phyloP scores from a whole-genome alignment of 2,113 vertebrate species.

The Brienomyrus brachyistius region DNA sequence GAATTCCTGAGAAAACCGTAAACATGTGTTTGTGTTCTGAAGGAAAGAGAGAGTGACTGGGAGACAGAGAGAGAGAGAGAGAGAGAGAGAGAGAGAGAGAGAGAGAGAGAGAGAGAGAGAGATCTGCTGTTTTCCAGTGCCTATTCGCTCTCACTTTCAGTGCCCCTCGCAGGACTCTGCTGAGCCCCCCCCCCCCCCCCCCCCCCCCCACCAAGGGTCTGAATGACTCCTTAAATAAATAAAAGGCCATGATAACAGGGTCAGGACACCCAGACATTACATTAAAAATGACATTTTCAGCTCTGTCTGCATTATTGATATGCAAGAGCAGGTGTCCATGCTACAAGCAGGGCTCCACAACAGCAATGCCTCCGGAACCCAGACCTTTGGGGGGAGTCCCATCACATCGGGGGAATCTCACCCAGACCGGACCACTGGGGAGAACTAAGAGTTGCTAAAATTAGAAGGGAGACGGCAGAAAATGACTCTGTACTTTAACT shows the following conservation, averaged over 20 bases:
- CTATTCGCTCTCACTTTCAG: conserved; percentile 14
- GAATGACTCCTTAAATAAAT: conserved; percentile 19
- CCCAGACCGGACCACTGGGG: background rate
- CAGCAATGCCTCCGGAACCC: conserved; percentile 28
- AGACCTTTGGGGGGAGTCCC: conserved; percentile 20
- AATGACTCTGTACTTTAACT: background rate
- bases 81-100: background rate
- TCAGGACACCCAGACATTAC: conserved; percentile 37
- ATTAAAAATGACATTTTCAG: conserved; percentile 47
- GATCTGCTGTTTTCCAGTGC: background rate
- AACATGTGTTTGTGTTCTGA: background rate
- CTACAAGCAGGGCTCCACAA: background rate
- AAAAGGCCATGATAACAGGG: conserved; percentile 28
- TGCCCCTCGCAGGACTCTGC: background rate
- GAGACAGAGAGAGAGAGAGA: background rate
- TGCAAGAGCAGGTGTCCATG: conserved; percentile 25
- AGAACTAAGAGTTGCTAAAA: background rate
- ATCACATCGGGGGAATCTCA: conserved; percentile 2
- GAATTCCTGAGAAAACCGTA: background rate
- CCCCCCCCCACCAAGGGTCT: background rate
- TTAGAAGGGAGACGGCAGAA: background rate
- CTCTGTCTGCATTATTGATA: conserved; percentile 42
- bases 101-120: background rate
- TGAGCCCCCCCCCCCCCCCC: background rate
- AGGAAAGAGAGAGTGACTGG: background rate